Base-by-base conservation (phyloP, 2,888 invertebrate genomes). In the Congeria kusceri region DNA sequence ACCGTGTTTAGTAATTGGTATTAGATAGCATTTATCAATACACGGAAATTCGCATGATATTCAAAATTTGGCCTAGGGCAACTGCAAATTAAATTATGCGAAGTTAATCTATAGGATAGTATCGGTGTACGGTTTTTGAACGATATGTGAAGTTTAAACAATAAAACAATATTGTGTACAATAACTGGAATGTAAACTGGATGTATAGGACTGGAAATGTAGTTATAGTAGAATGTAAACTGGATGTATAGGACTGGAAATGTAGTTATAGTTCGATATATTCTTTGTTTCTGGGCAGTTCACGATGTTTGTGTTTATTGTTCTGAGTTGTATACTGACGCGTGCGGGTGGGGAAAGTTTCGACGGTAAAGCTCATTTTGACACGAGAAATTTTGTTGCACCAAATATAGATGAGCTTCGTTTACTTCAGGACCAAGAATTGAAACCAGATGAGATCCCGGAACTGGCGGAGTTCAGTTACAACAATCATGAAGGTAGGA, bases 391-490 rank as follows among this genome's bases (percentile, higher is more conserved):
- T 64, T 72, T 72, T 47, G 49, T 72, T 46, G 71, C 71, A 7
- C 71, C 71, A 18, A 57, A 63, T 47, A 20, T 68, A 28, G 32
- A 56, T 23, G 27, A 39, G 0, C 13, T 58, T 5, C 32, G 25
- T 23, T 23, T 57, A 0, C 9, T 58, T 9, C 57, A 56, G 25
- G 44, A 44, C 44, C 46, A 68, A 27, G 53, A 9, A 1, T 53
- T 64, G 0, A n/a, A 29, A 46, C 44, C 39, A 18, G 32, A 72
- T 20, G 71, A 72, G 23, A 64, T 32, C 15, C 71, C 71, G 7
- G 39, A 11, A 25, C 47, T 72, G 27, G 53, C 71, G 1, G 71
- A 72, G 25, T 72, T 72, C 32, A 72, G 58, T 29, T 72, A 72
- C 32, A 25, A 64, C 32, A 57, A 58, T 20, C n/a, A 32, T 9